These are phyloP conservation scores for Pammene aurita DNA, from an alignment of 2,888 invertebrate species.

Conservation along the genomic window DNA sequence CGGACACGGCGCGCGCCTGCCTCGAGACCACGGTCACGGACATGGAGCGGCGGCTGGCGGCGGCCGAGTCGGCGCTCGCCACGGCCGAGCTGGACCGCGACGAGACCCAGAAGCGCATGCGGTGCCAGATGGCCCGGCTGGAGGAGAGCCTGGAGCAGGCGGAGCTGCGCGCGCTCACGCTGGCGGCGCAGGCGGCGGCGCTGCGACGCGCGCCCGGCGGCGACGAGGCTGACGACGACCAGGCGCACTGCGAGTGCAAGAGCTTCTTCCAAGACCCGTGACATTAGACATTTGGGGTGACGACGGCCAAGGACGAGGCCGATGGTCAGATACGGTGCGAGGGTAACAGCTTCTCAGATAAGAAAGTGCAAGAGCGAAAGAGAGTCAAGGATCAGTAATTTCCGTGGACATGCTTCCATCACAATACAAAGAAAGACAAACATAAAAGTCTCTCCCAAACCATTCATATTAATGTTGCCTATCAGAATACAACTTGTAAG, in stretches of 20 bases:
- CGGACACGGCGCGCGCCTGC: conserved; percentile 84
- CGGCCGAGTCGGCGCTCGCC: conserved; percentile 85
- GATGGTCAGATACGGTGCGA: too few species aligned
- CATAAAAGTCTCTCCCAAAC: too few species aligned
- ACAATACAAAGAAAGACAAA: too few species aligned
- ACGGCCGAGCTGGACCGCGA: conserved; percentile 87
- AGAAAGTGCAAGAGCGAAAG: too few species aligned
- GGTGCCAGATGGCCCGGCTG: conserved; percentile 86
- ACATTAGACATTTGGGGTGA: too few species aligned
- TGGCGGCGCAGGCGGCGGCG: conserved; percentile 86
- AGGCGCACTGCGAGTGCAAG: conserved; percentile 68
- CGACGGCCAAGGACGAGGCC: too few species aligned
- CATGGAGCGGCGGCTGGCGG: conserved; percentile 86
- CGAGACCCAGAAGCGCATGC: conserved; percentile 88
- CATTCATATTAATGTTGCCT: too few species aligned
- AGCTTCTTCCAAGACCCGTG: conserved; percentile 58
- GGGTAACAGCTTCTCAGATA: too few species aligned
- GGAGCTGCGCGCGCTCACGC: conserved; percentile 84
- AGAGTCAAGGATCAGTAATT: too few species aligned
- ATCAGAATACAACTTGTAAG: too few species aligned
- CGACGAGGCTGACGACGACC: conserved; percentile 56
- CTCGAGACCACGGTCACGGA: conserved; percentile 87
- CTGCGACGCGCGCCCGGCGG: conserved; percentile 73
- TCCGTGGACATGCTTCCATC: too few species aligned
- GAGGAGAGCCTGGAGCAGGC: conserved; percentile 89